Percentiles rank a stretch among this genome's conserved stretches.
phyloP scores from a whole-genome alignment of 1,140 invertebrate genomes.

The Cepaea nemoralis region DNA sequence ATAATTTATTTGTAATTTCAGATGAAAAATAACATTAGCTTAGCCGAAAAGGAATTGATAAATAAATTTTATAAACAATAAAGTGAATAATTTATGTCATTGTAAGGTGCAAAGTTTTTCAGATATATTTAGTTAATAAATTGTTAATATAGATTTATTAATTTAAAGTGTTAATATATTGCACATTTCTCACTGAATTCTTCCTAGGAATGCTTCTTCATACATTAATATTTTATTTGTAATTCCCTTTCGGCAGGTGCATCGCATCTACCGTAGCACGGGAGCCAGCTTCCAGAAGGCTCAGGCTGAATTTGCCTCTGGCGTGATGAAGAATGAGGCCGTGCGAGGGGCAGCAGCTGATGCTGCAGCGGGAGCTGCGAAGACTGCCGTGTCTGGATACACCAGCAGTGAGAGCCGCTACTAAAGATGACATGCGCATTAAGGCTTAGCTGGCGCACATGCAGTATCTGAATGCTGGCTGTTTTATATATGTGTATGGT shows the following conservation, averaged over 20 bases:
- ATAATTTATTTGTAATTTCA: too few species aligned
- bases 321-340: conserved; percentile 93
- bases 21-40: too few species aligned
- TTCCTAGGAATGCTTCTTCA: too few species aligned
- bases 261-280: conserved; percentile 93
- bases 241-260: conserved; percentile 83
- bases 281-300: conserved; percentile 97
- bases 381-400: conserved; percentile 51
- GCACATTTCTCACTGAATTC: too few species aligned
- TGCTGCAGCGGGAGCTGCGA: conserved; percentile 72
- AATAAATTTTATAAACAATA: too few species aligned
- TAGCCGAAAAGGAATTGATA: too few species aligned
- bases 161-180: too few species aligned
- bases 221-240: too few species aligned
- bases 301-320: conserved; percentile 94
- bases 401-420: conserved; percentile 46
- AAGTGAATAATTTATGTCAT: too few species aligned
- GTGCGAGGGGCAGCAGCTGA: conserved; percentile 87
- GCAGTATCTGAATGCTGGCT: neutral
- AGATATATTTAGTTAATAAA: too few species aligned
- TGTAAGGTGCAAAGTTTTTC: too few species aligned
- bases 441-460: neutral
- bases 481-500: neutral
- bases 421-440: neutral
- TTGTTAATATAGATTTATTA: too few species aligned